phyloP scores from a whole-genome alignment of 2,888 invertebrate species.

The Cephonodes hylas region DNA sequence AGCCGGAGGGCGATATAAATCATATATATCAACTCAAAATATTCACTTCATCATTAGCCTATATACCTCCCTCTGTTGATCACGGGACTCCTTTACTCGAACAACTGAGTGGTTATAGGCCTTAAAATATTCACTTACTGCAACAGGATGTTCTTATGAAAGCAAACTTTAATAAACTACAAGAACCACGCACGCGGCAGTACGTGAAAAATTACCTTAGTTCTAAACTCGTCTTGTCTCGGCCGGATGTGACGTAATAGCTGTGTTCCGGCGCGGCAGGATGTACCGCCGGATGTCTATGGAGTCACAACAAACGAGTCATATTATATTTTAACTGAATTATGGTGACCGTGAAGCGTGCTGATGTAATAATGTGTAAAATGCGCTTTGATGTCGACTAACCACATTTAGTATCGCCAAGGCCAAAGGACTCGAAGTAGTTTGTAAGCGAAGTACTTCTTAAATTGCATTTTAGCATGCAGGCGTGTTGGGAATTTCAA shows the following conservation, averaged over 20 bases:
- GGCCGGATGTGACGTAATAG: conserved; percentile 43
- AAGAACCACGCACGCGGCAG: not conserved
- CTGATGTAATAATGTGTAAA: not conserved
- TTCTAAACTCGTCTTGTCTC: conserved; percentile 25
- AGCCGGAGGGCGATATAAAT: too few relatives aligned
- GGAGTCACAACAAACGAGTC: conserved; percentile 27
- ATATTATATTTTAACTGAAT: conserved; percentile 31
- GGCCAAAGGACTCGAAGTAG: not conserved
- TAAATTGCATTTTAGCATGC: too few relatives aligned
- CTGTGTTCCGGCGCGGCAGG: conserved; percentile 42
- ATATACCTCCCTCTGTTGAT: too few relatives aligned
- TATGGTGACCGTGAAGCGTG: conserved; percentile 13
- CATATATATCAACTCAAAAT: too few relatives aligned
- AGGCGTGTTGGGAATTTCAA: too few relatives aligned
- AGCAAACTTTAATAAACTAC: not conserved
- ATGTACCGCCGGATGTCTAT: conserved; percentile 33
- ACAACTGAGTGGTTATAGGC: not conserved
- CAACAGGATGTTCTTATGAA: not conserved
- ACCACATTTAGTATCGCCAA: not conserved
- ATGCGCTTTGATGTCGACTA: not conserved
- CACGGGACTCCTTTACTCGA: too few relatives aligned
- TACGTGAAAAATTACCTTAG: conserved; percentile 5
- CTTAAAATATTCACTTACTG: not conserved
- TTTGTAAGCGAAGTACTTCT: too few relatives aligned
- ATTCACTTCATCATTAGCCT: too few relatives aligned